These are phyloP conservation scores for Hirundichthys speculiger DNA, from an alignment of 2,113 vertebrate genomes.

Conservation along the genomic window DNA sequence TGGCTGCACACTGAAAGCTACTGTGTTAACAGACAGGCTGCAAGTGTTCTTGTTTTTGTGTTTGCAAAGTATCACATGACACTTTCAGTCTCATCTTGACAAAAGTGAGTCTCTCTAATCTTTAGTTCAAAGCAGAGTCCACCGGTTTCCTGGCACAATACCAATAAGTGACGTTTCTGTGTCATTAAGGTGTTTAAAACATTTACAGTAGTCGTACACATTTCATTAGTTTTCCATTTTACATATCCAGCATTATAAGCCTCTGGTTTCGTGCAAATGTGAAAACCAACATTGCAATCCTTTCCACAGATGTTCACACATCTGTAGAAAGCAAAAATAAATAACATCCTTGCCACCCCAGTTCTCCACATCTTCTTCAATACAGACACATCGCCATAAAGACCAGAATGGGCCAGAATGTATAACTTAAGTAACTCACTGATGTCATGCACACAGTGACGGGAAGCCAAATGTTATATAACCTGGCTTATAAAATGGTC, in stretches of 20 bases:
- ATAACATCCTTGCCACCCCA: conserved; percentile 7
- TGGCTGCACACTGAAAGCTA: conserved; percentile 19
- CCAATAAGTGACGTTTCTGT: background rate
- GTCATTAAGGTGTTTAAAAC: no score
- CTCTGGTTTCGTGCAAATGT: background rate
- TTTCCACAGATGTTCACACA: background rate
- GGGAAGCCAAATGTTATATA: conserved; percentile 68
- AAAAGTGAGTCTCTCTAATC: conserved; percentile 10
- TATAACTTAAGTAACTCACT: conserved; percentile 59
- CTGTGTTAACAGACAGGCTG: conserved; percentile 27
- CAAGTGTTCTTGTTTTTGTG: conserved; percentile 6
- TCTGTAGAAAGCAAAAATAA: background rate
- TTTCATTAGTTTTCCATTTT: background rate
- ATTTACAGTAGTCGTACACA: conserved; percentile 7
- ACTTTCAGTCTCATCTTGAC: conserved; percentile 16
- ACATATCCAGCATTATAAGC: conserved; percentile 2
- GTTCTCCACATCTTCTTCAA: background rate
- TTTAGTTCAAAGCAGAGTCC: conserved; percentile 12
- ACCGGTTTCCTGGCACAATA: background rate
- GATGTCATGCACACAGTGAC: conserved; percentile 69
- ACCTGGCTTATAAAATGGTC: conserved; percentile 44
- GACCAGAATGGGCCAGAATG: conserved; percentile 29
- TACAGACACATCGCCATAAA: conserved; percentile 24
- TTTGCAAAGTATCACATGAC: conserved; percentile 24
- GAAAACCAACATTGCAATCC: conserved; percentile 4